phyloP scores from a whole-genome alignment of 2,888 invertebrate genomes.

The Mythimna pallens region DNA sequence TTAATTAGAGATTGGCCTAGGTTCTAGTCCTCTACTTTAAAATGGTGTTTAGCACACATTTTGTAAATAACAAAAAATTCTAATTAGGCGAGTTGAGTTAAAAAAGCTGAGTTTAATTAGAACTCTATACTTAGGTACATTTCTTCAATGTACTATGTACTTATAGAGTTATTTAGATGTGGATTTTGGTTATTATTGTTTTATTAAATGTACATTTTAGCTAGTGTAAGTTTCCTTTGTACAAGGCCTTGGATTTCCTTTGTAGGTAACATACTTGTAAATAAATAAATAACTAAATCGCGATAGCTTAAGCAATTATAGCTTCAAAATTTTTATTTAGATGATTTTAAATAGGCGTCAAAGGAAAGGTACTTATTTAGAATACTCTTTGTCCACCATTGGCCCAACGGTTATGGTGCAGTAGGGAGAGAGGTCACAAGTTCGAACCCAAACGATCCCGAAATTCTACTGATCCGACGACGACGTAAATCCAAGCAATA shows the following conservation, averaged over 20 bases:
- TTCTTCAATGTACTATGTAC: too few species aligned
- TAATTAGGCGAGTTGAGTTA: too few species aligned
- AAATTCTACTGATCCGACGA: too few species aligned
- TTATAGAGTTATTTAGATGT: too few species aligned
- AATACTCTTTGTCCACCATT: not conserved
- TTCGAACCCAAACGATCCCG: conserved; percentile 18
- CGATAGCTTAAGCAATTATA: not conserved
- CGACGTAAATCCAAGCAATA: not conserved
- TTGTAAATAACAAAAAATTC: not conserved
- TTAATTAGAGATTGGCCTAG: not conserved
- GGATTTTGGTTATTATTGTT: too few species aligned
- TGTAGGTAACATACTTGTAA: too few species aligned
- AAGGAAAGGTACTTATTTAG: not conserved
- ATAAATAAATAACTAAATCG: not conserved
- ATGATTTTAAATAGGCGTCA: not conserved
- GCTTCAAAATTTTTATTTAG: not conserved
- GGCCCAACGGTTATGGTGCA: not conserved
- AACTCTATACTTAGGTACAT: too few species aligned
- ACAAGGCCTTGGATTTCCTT: too few species aligned
- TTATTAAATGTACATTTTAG: too few species aligned
- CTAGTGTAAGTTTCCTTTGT: too few species aligned
- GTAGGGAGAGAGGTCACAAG: not conserved
- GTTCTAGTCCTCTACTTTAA: not conserved
- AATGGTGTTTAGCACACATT: not conserved
- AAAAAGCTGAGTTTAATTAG: too few species aligned